Conservation (phyloP, 2,888 invertebrate genomes). For the Bellardia bayeri region DNA sequence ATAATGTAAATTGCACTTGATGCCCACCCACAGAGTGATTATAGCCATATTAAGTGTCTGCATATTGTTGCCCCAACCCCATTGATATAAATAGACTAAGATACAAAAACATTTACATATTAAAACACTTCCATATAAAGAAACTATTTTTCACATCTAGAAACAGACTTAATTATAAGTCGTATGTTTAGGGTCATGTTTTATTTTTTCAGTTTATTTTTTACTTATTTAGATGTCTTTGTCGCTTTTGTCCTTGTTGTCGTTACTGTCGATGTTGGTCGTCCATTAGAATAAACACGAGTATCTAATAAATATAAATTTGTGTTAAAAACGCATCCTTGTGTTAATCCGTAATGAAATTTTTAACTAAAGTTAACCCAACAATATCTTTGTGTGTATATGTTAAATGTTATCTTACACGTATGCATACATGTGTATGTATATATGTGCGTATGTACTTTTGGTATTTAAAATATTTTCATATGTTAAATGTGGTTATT, state of each 20-base stretch:
- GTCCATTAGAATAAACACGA: slow-evolving; percentile 65
- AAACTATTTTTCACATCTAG: not conserved
- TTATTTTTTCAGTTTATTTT: slow-evolving; percentile 8
- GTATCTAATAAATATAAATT: slow-evolving; percentile 70
- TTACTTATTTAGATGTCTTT: slow-evolving; percentile 11
- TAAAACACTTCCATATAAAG: not conserved
- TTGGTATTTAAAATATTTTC: slow-evolving; percentile 67
- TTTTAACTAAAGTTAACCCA: slow-evolving; percentile 25
- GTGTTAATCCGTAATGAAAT: slow-evolving; percentile 65
- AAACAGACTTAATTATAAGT: slow-evolving; percentile 17
- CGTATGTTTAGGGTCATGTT: slow-evolving; percentile 4
- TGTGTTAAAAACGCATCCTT: slow-evolving; percentile 61
- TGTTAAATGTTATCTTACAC: not conserved
- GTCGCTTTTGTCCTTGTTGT: slow-evolving; percentile 15
- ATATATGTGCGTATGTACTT: slow-evolving; percentile 1
- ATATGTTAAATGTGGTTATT: slow-evolving; percentile 69
- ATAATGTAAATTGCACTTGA: slow-evolving; percentile 64
- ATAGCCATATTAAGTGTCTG: slow-evolving; percentile 71
- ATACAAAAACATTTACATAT: slow-evolving; percentile 3
- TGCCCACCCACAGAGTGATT: slow-evolving; percentile 69
- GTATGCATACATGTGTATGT: not conserved
- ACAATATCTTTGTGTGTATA: not conserved
- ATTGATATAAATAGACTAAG: not conserved
- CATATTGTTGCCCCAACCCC: slow-evolving; percentile 60
- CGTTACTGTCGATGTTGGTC: slow-evolving; percentile 14